Conservation (phyloP, 2,113 vertebrate genomes). For the Notothenia rossii region DNA sequence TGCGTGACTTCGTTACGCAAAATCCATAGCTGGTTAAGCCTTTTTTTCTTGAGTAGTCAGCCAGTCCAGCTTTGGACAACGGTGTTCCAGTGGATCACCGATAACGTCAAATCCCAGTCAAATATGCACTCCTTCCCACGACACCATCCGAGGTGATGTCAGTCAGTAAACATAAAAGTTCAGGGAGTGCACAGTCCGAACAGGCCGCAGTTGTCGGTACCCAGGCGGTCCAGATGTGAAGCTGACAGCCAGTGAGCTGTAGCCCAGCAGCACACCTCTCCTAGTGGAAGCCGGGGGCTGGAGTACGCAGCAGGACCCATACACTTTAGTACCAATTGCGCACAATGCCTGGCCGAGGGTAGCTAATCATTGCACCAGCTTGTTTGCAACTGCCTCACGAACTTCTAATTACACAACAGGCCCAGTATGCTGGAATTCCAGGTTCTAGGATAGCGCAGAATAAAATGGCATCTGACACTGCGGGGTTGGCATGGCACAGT, state of each 20-base stretch:
- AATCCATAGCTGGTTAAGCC: constrained; percentile 69
- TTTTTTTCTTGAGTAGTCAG: constrained; percentile 65
- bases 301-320: constrained; percentile 85
- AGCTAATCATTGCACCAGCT: constrained; percentile 74
- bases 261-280: constrained; percentile 79
- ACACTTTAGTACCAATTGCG: constrained; percentile 79
- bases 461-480: constrained; percentile 82
- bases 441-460: constrained; percentile 77
- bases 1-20: constrained; percentile 75
- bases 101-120: constrained; percentile 54
- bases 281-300: constrained; percentile 81
- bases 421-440: constrained; percentile 73
- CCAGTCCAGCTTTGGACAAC: constrained; percentile 67
- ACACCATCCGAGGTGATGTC: constrained; percentile 64
- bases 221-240: constrained; percentile 80
- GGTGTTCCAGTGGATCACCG: constrained; percentile 68
- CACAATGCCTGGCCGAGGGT: constrained; percentile 71
- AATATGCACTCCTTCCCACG: constrained; percentile 63
- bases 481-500: constrained; percentile 76
- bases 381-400: constrained; percentile 76
- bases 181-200: constrained; percentile 66
- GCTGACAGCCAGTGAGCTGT: constrained; percentile 76
- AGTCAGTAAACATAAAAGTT: constrained; percentile 64
- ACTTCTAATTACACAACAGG: constrained; percentile 79
- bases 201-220: constrained; percentile 77